phyloP scores from a whole-genome alignment of 2,113 vertebrate species.

The Anoura caudifer region DNA sequence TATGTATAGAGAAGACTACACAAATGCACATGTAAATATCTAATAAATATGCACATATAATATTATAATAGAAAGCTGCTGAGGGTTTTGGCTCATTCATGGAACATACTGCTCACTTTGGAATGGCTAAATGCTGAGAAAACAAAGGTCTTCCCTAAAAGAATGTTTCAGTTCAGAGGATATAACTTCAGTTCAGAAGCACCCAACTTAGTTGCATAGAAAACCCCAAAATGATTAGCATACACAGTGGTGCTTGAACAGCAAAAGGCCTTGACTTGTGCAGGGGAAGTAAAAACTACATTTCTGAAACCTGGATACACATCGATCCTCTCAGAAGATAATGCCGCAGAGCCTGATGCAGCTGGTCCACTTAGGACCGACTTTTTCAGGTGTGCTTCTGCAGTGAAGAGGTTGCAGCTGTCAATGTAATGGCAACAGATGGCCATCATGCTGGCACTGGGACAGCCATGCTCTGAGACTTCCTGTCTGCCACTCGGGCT shows the following conservation, averaged over 20 bases:
- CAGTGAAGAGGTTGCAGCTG: conserved; percentile 45
- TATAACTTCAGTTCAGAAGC: not conserved
- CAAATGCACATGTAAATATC: not conserved
- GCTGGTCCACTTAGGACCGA: not conserved
- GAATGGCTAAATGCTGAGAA: not conserved
- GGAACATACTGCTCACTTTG: not conserved
- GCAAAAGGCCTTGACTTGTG: not conserved
- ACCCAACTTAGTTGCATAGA: not conserved
- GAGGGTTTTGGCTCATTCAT: not conserved
- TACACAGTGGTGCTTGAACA: not conserved
- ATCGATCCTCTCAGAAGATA: not conserved
- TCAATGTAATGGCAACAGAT: conserved; percentile 26
- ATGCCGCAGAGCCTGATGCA: not conserved
- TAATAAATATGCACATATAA: not conserved
- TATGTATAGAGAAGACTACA: not conserved
- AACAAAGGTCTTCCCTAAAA: not conserved
- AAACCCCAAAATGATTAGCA: not conserved
- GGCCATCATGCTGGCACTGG: not conserved
- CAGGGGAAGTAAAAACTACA: not conserved
- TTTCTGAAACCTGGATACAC: not conserved
- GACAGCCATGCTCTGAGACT: not conserved
- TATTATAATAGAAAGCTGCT: not conserved
- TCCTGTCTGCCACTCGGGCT: not conserved
- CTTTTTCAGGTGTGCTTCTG: conserved; percentile 37
- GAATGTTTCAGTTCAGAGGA: not conserved